Conservation (phyloP, 2,113 vertebrate species). For the Ceuthmochares aereus region DNA sequence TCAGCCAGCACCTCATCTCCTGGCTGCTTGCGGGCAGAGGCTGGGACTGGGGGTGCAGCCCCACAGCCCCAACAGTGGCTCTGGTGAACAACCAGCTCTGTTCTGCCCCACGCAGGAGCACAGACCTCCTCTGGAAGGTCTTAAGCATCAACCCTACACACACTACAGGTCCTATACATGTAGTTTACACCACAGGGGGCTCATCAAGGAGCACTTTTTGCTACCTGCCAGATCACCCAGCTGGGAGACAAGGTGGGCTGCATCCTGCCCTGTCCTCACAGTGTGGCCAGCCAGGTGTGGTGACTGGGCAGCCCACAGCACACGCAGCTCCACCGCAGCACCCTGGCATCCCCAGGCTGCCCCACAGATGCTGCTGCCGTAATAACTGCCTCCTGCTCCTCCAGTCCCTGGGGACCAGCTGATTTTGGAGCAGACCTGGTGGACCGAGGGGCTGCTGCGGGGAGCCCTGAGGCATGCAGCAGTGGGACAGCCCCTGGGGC, state of each 20-base stretch:
- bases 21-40: neutral
- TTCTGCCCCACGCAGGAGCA: neutral
- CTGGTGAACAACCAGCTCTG: neutral
- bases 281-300: neutral
- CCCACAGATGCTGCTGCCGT: neutral
- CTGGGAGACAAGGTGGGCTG: rapidly evolving
- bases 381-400: neutral
- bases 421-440: neutral
- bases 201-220: neutral
- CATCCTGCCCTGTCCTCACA: neutral
- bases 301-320: rapidly evolving
- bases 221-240: no score
- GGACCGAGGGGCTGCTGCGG: neutral
- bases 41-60: rapidly evolving
- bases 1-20: neutral
- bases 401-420: neutral
- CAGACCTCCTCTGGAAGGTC: neutral
- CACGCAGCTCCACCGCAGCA: neutral
- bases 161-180: rapidly evolving
- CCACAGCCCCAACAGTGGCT: neutral
- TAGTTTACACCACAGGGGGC: neutral
- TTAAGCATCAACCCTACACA: rapidly evolving
- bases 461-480: neutral
- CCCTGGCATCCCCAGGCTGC: neutral
- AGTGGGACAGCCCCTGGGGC: neutral